Percentiles rank a stretch among this genome's conserved stretches.
phyloP scores from a whole-genome alignment of 2,113 vertebrate genomes.

The Stictonetta naevosa region DNA sequence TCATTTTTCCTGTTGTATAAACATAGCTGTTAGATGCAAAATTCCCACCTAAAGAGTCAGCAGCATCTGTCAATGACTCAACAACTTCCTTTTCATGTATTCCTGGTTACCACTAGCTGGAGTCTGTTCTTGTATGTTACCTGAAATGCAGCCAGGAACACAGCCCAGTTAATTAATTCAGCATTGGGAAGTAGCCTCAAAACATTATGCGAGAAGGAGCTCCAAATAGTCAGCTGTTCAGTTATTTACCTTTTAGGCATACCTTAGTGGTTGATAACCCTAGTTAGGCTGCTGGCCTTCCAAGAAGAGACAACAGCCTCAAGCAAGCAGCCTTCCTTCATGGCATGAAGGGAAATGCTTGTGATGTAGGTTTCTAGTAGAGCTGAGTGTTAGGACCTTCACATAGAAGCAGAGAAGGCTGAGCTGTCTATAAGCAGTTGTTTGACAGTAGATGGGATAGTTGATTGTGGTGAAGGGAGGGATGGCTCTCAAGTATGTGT shows the following conservation, averaged over 20 bases:
- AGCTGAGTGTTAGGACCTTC: background rate
- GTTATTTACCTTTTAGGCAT: background rate
- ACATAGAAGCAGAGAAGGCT: background rate
- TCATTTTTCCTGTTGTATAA: background rate
- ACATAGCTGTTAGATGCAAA: background rate
- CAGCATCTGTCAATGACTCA: background rate
- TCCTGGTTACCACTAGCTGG: background rate
- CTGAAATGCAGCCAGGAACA: background rate
- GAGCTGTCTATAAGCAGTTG: background rate
- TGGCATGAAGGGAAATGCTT: background rate
- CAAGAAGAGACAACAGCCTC: background rate
- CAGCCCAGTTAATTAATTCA: background rate
- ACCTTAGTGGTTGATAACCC: background rate
- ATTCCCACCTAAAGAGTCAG: background rate
- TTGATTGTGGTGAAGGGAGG: background rate
- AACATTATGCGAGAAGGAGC: background rate
- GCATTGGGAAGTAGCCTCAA: background rate
- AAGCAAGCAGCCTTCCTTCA: background rate
- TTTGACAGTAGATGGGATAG: background rate
- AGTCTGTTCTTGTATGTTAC: background rate
- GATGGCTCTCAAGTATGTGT: background rate
- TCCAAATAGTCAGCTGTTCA: background rate
- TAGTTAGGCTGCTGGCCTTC: background rate
- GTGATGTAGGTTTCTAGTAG: background rate
- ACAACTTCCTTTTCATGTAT: background rate